These are phyloP conservation scores for Thalpophila matura DNA, from an alignment of 2,888 invertebrate genomes.

Conservation along the genomic window DNA sequence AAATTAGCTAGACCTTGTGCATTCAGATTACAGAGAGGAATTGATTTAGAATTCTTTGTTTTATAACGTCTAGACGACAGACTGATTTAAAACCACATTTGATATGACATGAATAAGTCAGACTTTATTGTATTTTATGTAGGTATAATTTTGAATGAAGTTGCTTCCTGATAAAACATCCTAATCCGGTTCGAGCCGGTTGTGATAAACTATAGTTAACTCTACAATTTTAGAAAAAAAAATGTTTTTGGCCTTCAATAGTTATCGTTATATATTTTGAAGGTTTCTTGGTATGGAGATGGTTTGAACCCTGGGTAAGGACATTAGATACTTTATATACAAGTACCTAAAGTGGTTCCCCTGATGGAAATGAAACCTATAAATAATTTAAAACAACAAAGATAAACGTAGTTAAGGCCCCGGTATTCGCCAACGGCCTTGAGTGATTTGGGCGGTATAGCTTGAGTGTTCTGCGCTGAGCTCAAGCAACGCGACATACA, in stretches of 20 bases:
- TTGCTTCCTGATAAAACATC: not conserved
- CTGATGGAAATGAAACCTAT: too few relatives aligned
- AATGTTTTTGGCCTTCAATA: conserved; percentile 14
- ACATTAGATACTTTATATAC: too few relatives aligned
- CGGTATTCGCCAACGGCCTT: too few relatives aligned
- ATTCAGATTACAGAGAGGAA: conserved; percentile 13
- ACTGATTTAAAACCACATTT: not conserved
- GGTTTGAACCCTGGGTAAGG: too few relatives aligned
- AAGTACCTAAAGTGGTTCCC: too few relatives aligned
- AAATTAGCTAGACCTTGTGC: conserved; percentile 41
- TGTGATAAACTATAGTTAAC: not conserved
- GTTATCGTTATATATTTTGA: not conserved
- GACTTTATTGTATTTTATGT: not conserved
- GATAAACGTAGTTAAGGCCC: too few relatives aligned
- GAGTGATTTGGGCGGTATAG: too few relatives aligned
- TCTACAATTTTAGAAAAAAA: conserved; percentile 3
- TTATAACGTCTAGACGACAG: not conserved
- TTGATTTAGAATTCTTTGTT: conserved; percentile 26
- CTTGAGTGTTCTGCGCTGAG: too few relatives aligned
- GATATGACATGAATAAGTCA: not conserved
- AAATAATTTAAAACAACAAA: too few relatives aligned
- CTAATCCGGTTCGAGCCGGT: not conserved
- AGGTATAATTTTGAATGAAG: not conserved
- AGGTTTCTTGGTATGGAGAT: too few relatives aligned
- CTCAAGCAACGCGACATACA: too few relatives aligned